Conservation (phyloP, 2,888 invertebrate species). For the Thyatira batis region DNA sequence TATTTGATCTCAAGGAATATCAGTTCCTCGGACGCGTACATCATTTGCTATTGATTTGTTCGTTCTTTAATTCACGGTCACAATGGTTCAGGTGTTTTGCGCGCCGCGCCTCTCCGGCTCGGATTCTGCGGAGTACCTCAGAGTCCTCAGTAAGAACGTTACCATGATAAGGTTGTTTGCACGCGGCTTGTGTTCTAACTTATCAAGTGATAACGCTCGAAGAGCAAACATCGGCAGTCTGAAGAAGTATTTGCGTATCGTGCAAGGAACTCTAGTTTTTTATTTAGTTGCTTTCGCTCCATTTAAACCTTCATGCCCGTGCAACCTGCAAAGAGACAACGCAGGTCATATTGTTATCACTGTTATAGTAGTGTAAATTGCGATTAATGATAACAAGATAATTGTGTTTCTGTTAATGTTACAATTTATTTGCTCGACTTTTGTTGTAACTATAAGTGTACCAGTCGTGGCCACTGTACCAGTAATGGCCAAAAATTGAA, state of each 20-base stretch:
- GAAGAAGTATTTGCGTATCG: constrained; percentile 74
- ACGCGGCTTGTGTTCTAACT: constrained; percentile 77
- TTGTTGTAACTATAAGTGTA: neutral
- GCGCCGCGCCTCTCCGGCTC: constrained; percentile 45
- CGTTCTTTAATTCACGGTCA: constrained; percentile 7
- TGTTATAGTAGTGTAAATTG: constrained; percentile 38
- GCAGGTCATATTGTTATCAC: constrained; percentile 45
- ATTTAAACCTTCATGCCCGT: constrained; percentile 50
- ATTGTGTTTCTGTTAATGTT: neutral
- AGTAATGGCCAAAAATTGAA: no score
- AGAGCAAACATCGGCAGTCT: constrained; percentile 76
- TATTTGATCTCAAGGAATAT: constrained; percentile 27
- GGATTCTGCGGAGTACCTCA: constrained; percentile 63
- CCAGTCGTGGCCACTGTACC: no score
- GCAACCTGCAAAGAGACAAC: constrained; percentile 63
- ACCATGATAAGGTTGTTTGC: constrained; percentile 79
- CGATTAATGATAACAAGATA: neutral
- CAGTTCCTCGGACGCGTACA: constrained; percentile 42
- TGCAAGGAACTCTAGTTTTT: constrained; percentile 69
- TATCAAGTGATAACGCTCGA: constrained; percentile 77
- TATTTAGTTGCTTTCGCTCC: constrained; percentile 55
- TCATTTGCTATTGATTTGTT: neutral
- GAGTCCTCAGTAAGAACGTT: constrained; percentile 65
- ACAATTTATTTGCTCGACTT: neutral
- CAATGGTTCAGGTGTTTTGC: constrained; percentile 50